Evolutionary conservation across 2,113 vertebrate genomes (phyloP).

Genomic region (Ploceus nigricollis): DNA sequence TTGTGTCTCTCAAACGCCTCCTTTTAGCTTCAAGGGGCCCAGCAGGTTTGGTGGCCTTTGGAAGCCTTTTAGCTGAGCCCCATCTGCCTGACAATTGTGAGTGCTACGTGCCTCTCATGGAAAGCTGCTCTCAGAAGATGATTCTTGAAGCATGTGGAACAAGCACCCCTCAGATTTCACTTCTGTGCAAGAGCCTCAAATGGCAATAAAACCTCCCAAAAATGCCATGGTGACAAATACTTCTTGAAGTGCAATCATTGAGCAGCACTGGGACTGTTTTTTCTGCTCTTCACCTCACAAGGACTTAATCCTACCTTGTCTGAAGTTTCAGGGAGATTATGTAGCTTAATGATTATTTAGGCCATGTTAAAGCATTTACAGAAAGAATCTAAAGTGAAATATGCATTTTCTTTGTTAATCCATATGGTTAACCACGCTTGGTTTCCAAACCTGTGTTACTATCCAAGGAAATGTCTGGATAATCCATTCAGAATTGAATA

Average conservation of each 20-base stretch:
- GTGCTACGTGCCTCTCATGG: not conserved
- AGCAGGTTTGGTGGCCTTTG: not conserved
- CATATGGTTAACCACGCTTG: not conserved
- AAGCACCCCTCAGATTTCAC: not conserved
- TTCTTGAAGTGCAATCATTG: not conserved
- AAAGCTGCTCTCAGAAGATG: not conserved
- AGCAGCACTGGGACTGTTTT: rapidly evolving
- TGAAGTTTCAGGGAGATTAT: not conserved
- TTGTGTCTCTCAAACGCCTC: not conserved
- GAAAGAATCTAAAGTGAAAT: not conserved
- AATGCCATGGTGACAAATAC: not conserved
- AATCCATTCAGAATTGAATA: not conserved
- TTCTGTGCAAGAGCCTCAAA: not conserved
- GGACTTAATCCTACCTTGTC: not conserved
- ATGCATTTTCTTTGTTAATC: not conserved
- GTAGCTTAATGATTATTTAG: not conserved
- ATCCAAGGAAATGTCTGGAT: not conserved
- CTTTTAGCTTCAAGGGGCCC: not conserved
- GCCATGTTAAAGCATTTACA: not conserved
- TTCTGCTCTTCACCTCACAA: not conserved
- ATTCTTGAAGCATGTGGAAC: not conserved
- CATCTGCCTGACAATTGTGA: not conserved
- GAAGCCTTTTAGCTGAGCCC: not conserved
- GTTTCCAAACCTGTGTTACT: not conserved
- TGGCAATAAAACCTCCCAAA: not conserved